Evolutionary conservation across 37 sponge, comb jelly and placozoan genomes (phyloP).

Genomic region (Halisarca cf. caerulea): DNA sequence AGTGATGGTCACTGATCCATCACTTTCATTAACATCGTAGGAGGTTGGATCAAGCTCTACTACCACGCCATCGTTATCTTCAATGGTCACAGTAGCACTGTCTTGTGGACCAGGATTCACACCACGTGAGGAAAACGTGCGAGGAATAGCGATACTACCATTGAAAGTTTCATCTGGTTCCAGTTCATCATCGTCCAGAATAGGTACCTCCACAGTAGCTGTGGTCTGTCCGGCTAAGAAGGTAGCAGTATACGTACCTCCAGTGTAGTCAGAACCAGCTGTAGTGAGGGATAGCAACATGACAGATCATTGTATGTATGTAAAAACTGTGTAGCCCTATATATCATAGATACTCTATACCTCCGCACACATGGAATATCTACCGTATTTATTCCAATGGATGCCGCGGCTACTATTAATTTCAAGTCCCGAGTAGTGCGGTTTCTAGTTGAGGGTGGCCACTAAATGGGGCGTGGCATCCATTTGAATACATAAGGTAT

Average conservation of each 20-base stretch:
- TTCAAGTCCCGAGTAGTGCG: no score
- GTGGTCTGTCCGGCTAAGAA: not conserved
- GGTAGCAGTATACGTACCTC: not conserved
- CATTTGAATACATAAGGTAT: no score
- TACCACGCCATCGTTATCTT: conserved; percentile 35
- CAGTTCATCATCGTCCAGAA: conserved; percentile 23
- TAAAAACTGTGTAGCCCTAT: no score
- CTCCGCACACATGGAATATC: no score
- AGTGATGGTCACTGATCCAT: conserved; percentile 19
- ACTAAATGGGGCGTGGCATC: no score
- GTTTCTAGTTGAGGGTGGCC: no score
- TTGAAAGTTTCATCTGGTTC: conserved; percentile 25
- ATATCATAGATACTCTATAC: no score
- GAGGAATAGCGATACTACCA: not conserved
- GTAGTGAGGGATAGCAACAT: no score
- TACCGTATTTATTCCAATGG: no score
- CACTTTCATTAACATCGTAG: conserved; percentile 11
- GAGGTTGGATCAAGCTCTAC: not conserved
- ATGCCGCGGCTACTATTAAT: no score
- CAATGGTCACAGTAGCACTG: conserved; percentile 21
- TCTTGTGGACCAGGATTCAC: not conserved
- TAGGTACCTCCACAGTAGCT: conserved; percentile 9
- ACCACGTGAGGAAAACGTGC: not conserved
- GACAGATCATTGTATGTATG: no score
- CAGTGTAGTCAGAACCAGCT: no score